Conservation (phyloP, 2,113 vertebrate species). For the Herpetotheres cachinnans region DNA sequence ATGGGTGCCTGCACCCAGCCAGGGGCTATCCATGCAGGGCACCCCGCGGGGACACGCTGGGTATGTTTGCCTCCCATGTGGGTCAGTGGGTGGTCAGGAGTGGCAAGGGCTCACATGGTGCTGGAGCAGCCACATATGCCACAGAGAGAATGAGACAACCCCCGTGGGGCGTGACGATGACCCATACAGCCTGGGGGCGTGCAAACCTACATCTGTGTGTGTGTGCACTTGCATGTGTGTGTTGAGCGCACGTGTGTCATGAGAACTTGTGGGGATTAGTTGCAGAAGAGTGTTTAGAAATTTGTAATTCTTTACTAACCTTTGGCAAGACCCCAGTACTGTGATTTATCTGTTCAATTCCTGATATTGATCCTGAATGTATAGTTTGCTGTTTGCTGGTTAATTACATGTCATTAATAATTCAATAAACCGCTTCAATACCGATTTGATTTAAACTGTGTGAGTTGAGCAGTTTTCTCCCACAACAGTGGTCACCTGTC, state of each 20-base stretch:
- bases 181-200: rapidly evolving
- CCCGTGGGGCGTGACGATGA: not conserved
- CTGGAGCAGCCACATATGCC: not conserved
- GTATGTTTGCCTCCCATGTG: not conserved
- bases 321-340: not conserved
- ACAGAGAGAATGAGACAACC: not conserved
- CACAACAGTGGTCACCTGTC: not conserved
- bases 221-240: rapidly evolving
- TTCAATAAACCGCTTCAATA: not conserved
- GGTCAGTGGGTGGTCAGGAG: not conserved
- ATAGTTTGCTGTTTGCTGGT: not conserved
- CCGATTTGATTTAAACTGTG: not conserved
- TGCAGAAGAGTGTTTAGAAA: not conserved
- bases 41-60: rapidly evolving
- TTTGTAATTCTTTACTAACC: not conserved
- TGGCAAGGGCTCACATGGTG: not conserved
- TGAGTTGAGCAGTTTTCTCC: not conserved
- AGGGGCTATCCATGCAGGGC: not conserved
- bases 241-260: rapidly evolving
- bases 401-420: not conserved
- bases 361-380: not conserved
- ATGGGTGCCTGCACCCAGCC: not conserved
- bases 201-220: not conserved
- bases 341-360: not conserved
- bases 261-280: not conserved